Evolutionary conservation across 2,113 vertebrate species (phyloP), one percentile per base, ranked within the genome.

Genomic region (Pollimyrus isidori): DNA sequence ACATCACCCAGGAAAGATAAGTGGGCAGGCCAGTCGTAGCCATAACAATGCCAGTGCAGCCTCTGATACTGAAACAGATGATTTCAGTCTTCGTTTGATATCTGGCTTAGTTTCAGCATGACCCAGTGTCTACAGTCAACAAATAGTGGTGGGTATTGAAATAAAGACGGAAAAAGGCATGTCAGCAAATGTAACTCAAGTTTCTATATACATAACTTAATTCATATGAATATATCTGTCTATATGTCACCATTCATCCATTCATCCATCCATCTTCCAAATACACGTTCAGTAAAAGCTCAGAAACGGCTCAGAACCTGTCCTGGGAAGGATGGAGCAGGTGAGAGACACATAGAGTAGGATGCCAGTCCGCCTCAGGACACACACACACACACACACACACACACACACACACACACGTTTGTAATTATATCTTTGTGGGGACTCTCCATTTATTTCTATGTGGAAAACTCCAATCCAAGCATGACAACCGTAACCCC

Each of bases 1-100:
- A 86, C n/a, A 52, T 48, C 42, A 15, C 30, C n/a, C n/a, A 87
- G 85, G 26, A 56, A 87, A 48, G 83, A 87, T 87, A 87, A 56
- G 9, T 13, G 15, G 84, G 3, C 50, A 87, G 85, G 26, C 49
- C 23, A 53, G n/a, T 87, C 50, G 39, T 39, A 87, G 17, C 50
- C 50, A 35, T 21, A 87, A 52, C 85, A 53, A 26, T 30, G 26
- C 10, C 13, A 11, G 42, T 26, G 50, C n/a, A 56, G 13, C n/a
- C 23, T 86, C 46, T 52, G 23, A 86, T 52, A 10, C 84, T 50
- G 48, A 53, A 15, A 50, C 13, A 15, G 9, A 23, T 45, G 80
- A 48, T 21, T 83, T 83, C 80, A 83, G 35, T 39, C 7, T 49
- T 49, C 9, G 11, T 50, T 48, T 49, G 45, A 26, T 49, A 86